These are phyloP conservation scores for Calyptomena viridis DNA, from an alignment of 2,113 vertebrate species.

Conservation along the genomic window DNA sequence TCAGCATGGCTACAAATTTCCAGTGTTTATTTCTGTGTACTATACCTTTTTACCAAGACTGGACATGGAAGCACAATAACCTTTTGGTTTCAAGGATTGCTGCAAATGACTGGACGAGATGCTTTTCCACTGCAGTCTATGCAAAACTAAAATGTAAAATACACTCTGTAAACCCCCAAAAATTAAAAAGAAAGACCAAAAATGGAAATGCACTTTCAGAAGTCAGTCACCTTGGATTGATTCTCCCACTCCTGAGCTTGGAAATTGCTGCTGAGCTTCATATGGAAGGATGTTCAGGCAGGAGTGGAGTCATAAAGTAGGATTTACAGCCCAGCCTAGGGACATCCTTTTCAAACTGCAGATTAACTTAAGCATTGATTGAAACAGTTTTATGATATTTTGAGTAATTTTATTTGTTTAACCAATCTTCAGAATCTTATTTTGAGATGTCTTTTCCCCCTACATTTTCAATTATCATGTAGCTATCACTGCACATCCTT, in stretches of 20 bases:
- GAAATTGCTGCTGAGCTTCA: not conserved
- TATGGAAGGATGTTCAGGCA: not conserved
- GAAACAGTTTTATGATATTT: not conserved
- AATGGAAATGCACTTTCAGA: not conserved
- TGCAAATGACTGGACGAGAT: not conserved
- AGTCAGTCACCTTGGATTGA: not conserved
- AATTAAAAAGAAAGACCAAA: not conserved
- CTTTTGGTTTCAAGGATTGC: not conserved
- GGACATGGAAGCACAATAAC: not conserved
- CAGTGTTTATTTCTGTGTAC: not conserved
- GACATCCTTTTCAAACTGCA: not conserved
- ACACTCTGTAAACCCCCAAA: not conserved
- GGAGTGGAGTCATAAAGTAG: not conserved
- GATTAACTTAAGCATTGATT: not conserved
- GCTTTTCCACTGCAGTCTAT: not conserved
- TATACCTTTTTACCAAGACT: not conserved
- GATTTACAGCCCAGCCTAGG: not conserved
- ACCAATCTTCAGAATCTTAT: not conserved
- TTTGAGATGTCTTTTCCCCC: not conserved
- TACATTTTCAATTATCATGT: not conserved
- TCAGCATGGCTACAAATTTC: not conserved
- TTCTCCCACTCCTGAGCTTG: not conserved
- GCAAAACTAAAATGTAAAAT: not conserved
- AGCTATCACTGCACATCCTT: not conserved
- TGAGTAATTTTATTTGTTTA: not conserved